Evolutionary conservation across 2,888 invertebrate species (phyloP).

Genomic region (Leptopilina myrica): DNA sequence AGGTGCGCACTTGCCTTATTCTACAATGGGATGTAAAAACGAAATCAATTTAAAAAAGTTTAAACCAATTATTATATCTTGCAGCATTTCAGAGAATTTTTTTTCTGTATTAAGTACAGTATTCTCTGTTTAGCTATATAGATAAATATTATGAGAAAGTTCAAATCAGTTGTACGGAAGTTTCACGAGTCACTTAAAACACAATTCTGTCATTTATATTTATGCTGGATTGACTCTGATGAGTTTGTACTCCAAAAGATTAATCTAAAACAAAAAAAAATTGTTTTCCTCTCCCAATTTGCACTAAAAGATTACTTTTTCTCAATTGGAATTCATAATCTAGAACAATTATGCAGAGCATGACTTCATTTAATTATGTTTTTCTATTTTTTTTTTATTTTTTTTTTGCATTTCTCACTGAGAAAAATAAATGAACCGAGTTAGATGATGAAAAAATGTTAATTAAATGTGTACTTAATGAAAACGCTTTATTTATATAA

Average conservation of each 20-base stretch:
- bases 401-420: not conserved
- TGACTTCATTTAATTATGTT: not conserved
- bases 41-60: constrained; percentile 3
- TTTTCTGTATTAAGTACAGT: not conserved
- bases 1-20: not conserved
- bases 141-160: constrained; percentile 7
- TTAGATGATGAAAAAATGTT: constrained; percentile 6
- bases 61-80: constrained; percentile 5
- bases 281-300: not conserved
- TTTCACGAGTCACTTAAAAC: constrained; percentile 22
- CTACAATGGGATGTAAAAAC: not conserved
- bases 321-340: not conserved
- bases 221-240: constrained; percentile 16
- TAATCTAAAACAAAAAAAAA: too few species aligned
- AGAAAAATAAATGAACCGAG: not conserved
- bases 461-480: constrained; percentile 2
- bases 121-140: not conserved
- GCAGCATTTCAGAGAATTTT: not conserved
- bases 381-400: too few species aligned
- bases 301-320: constrained; percentile 6
- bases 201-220: constrained; percentile 23
- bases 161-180: not conserved
- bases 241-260: not conserved
- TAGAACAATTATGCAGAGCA: constrained; percentile 20
- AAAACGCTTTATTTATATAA: not conserved